Percentiles rank a stretch among this genome's conserved stretches.
phyloP scores from a whole-genome alignment of 1,140 invertebrate genomes.

The Arctopsyche grandis region DNA sequence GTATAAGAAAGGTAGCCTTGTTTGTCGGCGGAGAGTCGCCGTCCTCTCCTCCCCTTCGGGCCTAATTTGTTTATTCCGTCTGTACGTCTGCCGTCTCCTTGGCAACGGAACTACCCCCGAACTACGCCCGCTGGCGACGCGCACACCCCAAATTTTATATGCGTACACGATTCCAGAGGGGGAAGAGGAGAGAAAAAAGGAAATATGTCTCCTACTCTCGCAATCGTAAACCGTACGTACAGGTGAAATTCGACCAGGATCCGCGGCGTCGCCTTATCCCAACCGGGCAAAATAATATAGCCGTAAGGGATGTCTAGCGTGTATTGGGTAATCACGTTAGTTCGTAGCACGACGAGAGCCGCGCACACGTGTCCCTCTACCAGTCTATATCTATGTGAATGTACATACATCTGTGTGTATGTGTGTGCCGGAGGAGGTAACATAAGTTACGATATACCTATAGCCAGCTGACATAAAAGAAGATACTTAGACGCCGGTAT shows the following conservation, averaged over 20 bases:
- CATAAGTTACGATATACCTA: conserved; percentile 51
- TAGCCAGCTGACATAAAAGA: conserved; percentile 55
- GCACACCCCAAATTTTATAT: conserved; percentile 50
- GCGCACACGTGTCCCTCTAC: conserved; percentile 38
- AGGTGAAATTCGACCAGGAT: conserved; percentile 42
- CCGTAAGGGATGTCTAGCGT: conserved; percentile 16
- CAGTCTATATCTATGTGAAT: neutral
- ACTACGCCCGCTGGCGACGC: conserved; percentile 2
- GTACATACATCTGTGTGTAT: neutral
- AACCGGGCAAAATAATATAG: conserved; percentile 16
- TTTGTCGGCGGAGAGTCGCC: neutral
- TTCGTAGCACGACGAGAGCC: conserved; percentile 46
- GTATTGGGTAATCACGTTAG: conserved; percentile 53
- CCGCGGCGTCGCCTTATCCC: neutral
- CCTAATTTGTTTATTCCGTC: conserved; percentile 54
- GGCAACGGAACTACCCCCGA: neutral
- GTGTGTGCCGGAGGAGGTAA: conserved; percentile 27
- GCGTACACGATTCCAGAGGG: conserved; percentile 43
- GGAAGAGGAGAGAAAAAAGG: neutral
- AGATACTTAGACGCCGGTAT: conserved; percentile 52
- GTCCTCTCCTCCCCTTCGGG: neutral
- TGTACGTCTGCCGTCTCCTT: conserved; percentile 36
- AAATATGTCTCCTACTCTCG: conserved; percentile 54
- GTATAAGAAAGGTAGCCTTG: neutral
- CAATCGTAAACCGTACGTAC: conserved; percentile 53